Evolutionary conservation across 2,113 vertebrate species (phyloP).

Genomic region (Labrus mixtus): DNA sequence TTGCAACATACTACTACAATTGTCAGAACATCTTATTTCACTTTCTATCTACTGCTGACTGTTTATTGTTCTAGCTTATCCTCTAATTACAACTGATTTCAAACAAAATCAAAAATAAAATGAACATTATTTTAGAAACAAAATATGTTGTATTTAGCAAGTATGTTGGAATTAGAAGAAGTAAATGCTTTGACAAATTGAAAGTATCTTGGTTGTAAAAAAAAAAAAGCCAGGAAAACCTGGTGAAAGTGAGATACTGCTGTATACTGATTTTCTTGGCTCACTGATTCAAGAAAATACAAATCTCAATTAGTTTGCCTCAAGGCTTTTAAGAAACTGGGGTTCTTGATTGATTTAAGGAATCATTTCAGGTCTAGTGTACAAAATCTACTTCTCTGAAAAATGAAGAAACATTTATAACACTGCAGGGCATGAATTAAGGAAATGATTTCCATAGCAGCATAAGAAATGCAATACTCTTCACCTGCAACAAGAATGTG

Average conservation of each 20-base stretch:
- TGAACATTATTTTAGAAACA: too few relatives aligned
- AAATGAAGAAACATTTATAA: not conserved
- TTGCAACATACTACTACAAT: too few relatives aligned
- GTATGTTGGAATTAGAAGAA: not conserved
- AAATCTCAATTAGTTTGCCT: slow-evolving; percentile 9
- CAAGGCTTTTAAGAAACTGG: not conserved
- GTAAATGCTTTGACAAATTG: not conserved
- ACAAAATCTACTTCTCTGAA: not conserved
- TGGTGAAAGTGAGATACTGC: not conserved
- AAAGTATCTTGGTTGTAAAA: not conserved
- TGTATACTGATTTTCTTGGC: not conserved
- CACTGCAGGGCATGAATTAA: not conserved
- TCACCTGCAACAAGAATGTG: not conserved
- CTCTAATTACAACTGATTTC: too few relatives aligned
- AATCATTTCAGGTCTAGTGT: not conserved
- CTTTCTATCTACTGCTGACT: not conserved
- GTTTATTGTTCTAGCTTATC: not conserved
- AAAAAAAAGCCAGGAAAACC: too few relatives aligned
- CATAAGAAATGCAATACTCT: not conserved
- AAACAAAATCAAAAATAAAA: too few relatives aligned
- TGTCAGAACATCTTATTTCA: too few relatives aligned
- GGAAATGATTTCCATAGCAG: not conserved
- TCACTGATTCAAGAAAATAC: not conserved
- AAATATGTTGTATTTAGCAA: too few relatives aligned
- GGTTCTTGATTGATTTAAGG: not conserved